Conservation (phyloP, 2,113 vertebrate genomes). For the Dicerorhinus sumatrensis region DNA sequence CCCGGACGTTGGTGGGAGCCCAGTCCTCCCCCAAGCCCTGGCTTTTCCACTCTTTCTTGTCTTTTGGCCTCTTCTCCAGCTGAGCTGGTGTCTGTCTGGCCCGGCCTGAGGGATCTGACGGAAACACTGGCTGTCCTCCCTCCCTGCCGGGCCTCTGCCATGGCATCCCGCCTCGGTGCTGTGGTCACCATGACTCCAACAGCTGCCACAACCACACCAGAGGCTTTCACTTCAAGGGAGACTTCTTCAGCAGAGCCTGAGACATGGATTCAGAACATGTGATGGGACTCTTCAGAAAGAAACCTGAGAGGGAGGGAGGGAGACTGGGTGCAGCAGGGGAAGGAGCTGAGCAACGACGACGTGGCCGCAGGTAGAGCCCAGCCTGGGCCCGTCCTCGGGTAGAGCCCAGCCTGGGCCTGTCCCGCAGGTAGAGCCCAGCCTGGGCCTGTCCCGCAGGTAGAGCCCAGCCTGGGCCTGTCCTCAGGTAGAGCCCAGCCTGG, state of each 20-base stretch:
- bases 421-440: too few relatives aligned
- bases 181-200: accelerated
- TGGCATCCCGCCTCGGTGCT: background rate
- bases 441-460: background rate
- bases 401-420: too few relatives aligned
- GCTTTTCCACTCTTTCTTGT: background rate
- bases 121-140: background rate
- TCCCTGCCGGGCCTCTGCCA: background rate
- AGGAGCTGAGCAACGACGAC: background rate
- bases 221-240: background rate
- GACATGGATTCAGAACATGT: background rate
- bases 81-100: background rate
- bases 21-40: background rate
- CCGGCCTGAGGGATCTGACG: background rate
- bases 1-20: background rate
- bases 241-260: background rate
- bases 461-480: too few relatives aligned
- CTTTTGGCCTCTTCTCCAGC: background rate
- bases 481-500: too few relatives aligned
- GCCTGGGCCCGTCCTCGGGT: background rate
- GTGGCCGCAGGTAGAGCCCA: background rate
- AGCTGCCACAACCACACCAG: background rate
- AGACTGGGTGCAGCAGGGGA: background rate
- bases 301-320: background rate
- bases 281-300: background rate